Percentiles rank a stretch among this genome's conserved stretches.
These are phyloP conservation scores for Phalacrocorax brasilianus DNA, from an alignment of 2,113 vertebrate genomes.

Conservation along the genomic window DNA sequence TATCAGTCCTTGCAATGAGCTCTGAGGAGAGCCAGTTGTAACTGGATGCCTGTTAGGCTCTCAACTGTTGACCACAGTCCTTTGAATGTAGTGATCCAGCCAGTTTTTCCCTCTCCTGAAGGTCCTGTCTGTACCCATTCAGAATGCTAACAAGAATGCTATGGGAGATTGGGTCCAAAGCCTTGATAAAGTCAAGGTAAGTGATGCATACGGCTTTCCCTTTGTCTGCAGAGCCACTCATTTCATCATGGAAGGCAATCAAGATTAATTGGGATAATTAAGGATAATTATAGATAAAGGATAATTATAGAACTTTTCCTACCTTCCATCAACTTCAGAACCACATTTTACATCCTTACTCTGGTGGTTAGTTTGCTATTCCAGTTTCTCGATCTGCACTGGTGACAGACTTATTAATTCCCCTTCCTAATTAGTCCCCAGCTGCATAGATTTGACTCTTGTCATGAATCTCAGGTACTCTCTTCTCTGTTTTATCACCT, in stretches of 20 bases:
- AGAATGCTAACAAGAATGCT: background rate
- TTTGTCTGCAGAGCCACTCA: background rate
- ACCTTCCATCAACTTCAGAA: slow-evolving; percentile 41
- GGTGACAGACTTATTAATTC: slow-evolving; percentile 53
- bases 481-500: background rate
- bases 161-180: background rate
- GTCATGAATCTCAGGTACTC: slow-evolving; percentile 30
- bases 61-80: background rate
- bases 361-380: background rate
- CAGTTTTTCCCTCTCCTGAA: background rate
- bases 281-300: slow-evolving; percentile 56
- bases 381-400: background rate
- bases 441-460: background rate
- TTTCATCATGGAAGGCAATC: slow-evolving; percentile 17
- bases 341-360: background rate
- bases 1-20: background rate
- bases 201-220: background rate
- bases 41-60: background rate
- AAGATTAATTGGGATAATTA: slow-evolving; percentile 65
- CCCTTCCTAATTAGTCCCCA: slow-evolving; percentile 26
- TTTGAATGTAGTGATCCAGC: background rate
- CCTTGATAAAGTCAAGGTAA: slow-evolving; percentile 3
- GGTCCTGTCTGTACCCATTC: background rate
- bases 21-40: background rate
- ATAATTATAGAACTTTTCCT: slow-evolving; percentile 53